Conservation (phyloP, 2,797 vertebrate genomes). For the Alosa sapidissima region DNA sequence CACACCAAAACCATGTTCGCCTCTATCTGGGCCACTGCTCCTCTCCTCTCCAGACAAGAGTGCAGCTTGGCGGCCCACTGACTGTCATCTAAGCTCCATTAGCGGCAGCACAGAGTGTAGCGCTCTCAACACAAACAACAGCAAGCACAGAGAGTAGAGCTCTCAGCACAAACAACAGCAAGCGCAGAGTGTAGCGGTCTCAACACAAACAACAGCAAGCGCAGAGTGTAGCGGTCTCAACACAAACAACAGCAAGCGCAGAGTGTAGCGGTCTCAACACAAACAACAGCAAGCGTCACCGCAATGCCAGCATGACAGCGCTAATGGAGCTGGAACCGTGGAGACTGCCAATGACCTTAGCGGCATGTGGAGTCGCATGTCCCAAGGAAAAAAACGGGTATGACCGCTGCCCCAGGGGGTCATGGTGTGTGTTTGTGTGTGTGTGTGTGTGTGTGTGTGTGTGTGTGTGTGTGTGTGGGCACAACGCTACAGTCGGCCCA, state of each 20-base stretch:
- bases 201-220: conserved; percentile 22
- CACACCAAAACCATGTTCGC: background rate
- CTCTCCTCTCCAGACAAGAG: background rate
- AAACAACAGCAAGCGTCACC: background rate
- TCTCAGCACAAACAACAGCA: conserved; percentile 18
- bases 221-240: background rate
- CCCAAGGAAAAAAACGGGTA: background rate
- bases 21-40: background rate
- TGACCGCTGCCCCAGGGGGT: background rate
- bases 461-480: background rate
- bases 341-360: background rate
- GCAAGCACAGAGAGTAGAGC: background rate
- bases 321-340: background rate
- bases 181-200: background rate
- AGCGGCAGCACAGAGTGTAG: background rate
- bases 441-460: background rate
- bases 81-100: conserved; percentile 17
- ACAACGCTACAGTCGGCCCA: background rate
- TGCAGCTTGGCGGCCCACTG: background rate
- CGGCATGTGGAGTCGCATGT: background rate
- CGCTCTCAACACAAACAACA: conserved; percentile 22
- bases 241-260: too few relatives aligned
- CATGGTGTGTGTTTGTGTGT: background rate
- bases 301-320: background rate
- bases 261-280: background rate